Evolutionary conservation across 2,797 vertebrate species (phyloP).

Genomic region (Loris lydekkerianus): DNA sequence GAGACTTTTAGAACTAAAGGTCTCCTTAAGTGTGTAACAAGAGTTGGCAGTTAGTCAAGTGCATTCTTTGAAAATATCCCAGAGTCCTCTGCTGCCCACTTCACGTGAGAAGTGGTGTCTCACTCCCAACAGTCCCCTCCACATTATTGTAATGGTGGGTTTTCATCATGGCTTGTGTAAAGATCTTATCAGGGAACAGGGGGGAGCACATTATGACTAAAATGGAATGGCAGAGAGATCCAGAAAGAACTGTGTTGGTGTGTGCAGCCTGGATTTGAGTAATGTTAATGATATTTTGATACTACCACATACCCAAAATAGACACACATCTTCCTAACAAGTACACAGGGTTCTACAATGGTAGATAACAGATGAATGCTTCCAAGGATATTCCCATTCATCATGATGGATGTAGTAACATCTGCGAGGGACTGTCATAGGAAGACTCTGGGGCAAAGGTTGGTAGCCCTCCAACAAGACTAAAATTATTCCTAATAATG

Average conservation of each 20-base stretch:
- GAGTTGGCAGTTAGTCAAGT: not conserved
- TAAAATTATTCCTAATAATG: not conserved
- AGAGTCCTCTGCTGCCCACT: not conserved
- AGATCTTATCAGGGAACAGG: not conserved
- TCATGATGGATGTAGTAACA: not conserved
- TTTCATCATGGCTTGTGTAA: not conserved
- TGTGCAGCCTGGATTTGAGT: not conserved
- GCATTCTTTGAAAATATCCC: not conserved
- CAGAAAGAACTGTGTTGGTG: not conserved
- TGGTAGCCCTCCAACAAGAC: not conserved
- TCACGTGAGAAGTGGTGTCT: not conserved
- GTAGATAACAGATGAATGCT: not conserved
- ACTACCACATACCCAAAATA: not conserved
- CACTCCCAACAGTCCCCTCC: not conserved
- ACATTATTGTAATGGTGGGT: not conserved
- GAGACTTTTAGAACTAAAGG: not conserved
- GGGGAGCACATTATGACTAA: not conserved
- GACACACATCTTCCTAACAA: not conserved
- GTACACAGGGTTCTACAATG: not conserved
- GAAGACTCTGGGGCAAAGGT: not conserved
- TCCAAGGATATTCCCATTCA: not conserved
- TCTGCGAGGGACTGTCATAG: not conserved
- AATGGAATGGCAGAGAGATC: not conserved
- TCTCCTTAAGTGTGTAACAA: not conserved
- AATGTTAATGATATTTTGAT: not conserved